Evolutionary conservation across 1,140 invertebrate species (phyloP).

Genomic region (Hyposmocoma kahamanoa): DNA sequence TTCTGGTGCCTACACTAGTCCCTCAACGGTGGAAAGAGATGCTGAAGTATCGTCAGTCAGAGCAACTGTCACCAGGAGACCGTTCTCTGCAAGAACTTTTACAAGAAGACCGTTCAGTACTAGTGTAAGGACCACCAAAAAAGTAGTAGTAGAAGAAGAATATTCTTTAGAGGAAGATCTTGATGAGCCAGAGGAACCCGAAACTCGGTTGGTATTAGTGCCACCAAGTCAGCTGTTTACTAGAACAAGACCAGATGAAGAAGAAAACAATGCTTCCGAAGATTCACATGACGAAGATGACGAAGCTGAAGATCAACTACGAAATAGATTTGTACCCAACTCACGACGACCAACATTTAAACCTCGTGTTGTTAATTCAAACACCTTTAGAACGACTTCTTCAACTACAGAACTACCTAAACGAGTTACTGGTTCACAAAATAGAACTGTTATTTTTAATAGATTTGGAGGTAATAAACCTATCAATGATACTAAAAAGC

Average conservation of each 20-base stretch:
- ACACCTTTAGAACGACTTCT: slow-evolving; percentile 56
- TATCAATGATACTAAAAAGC: slow-evolving; percentile 48
- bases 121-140: slow-evolving; percentile 45
- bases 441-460: slow-evolving; percentile 41
- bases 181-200: slow-evolving; percentile 55
- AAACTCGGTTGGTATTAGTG: slow-evolving; percentile 66
- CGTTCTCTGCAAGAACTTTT: slow-evolving; percentile 51
- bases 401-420: slow-evolving; percentile 55
- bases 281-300: slow-evolving; percentile 36
- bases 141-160: slow-evolving; percentile 53
- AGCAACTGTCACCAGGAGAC: slow-evolving; percentile 32
- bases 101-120: slow-evolving; percentile 52
- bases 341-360: slow-evolving; percentile 47
- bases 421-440: slow-evolving; percentile 32
- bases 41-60: slow-evolving; percentile 32
- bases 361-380: slow-evolving; percentile 54
- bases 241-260: slow-evolving; percentile 36
- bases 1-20: slow-evolving; percentile 64
- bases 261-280: slow-evolving; percentile 14
- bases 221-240: slow-evolving; percentile 60
- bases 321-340: slow-evolving; percentile 27
- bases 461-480: slow-evolving; percentile 46
- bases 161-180: slow-evolving; percentile 67
- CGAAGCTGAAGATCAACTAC: slow-evolving; percentile 38
- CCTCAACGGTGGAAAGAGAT: slow-evolving; percentile 47